Conservation (phyloP, 2,113 vertebrate genomes). For the Oceanites oceanicus region DNA sequence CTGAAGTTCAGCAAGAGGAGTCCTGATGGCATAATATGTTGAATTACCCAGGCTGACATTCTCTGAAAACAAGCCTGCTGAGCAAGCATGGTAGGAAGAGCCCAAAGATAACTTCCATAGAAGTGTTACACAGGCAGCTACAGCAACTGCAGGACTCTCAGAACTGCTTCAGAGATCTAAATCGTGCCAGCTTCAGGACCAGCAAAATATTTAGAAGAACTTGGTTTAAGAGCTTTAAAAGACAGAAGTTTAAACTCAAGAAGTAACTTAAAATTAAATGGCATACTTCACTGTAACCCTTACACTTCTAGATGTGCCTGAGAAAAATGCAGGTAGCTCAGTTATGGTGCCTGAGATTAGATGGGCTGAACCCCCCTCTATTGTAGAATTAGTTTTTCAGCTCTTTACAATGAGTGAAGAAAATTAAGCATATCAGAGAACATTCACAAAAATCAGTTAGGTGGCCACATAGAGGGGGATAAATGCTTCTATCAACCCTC, state of each 20-base stretch:
- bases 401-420: neutral
- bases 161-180: neutral
- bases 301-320: neutral
- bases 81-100: neutral
- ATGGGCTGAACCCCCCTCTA: neutral
- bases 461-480: neutral
- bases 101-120: neutral
- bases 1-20: neutral
- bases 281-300: neutral
- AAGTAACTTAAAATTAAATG: neutral
- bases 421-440: neutral
- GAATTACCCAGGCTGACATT: neutral
- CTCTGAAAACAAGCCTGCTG: neutral
- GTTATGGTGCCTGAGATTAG: neutral
- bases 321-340: neutral
- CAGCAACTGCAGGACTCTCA: neutral
- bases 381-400: neutral
- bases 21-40: neutral
- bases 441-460: neutral
- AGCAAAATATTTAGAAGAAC: neutral
- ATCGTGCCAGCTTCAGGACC: neutral
- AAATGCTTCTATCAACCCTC: neutral
- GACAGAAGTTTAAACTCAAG: neutral
- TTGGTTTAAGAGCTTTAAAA: neutral
- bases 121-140: neutral